Evolutionary conservation across 2,113 vertebrate species (phyloP).

Genomic region (Myotis brandtii): DNA sequence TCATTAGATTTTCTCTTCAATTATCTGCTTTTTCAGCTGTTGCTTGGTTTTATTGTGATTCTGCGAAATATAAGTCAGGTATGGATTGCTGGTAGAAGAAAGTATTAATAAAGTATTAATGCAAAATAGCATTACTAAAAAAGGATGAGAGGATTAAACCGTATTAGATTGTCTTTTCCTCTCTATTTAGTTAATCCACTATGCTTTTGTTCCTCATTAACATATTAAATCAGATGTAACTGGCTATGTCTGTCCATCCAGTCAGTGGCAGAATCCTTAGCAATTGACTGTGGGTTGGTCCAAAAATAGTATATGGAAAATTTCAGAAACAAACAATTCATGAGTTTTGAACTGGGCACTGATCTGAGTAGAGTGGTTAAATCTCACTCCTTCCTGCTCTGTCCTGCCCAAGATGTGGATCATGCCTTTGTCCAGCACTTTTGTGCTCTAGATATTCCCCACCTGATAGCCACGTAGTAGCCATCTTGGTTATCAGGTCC

Average conservation of each 20-base stretch:
- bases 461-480: neutral
- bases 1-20: neutral
- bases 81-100: neutral
- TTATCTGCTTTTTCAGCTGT: neutral
- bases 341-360: neutral
- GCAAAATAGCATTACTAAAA: conserved; percentile 27
- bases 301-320: neutral
- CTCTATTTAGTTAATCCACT: neutral
- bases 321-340: neutral
- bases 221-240: neutral
- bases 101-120: neutral
- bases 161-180: neutral
- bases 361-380: neutral
- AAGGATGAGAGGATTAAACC: neutral
- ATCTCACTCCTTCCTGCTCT: neutral
- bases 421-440: neutral
- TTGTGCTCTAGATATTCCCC: too few species aligned
- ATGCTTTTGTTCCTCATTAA: conserved; percentile 3
- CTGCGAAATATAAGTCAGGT: neutral
- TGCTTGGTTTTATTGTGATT: neutral
- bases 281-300: neutral
- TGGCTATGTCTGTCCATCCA: neutral
- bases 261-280: conserved; percentile 3
- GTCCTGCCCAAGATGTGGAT: neutral
- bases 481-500: neutral